Evolutionary conservation across 2,113 vertebrate genomes (phyloP), one percentile per base, ranked within the genome.

Genomic region (Zosterops borbonicus): DNA sequence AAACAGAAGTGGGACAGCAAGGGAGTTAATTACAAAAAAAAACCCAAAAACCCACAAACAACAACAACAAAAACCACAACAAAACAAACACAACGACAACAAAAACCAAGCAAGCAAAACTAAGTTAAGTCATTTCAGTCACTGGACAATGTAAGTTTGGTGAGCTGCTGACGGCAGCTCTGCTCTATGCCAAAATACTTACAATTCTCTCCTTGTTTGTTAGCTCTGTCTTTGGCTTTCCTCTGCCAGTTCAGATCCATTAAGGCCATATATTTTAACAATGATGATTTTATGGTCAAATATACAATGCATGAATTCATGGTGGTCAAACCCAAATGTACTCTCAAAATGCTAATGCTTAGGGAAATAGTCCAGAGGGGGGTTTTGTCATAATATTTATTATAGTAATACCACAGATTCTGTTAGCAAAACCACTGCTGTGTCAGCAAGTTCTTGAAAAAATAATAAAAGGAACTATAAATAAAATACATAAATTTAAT

Each of bases 401-500:
- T 96, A 64, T 47, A 70, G 79, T 46, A 96, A 94, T 96, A 90
- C 76, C 84, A 80, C 82, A 95, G 60, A 96, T 88, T 83, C 73
- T 97, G 63, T 79, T 89, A 96, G 80, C 37, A 90, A 95, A 83
- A 89, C 63, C 58, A 35, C 79, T 50, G 62, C 88, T 74, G 41
- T 64, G 79, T 95, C 92, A 95, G 87, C 95, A 90, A 58, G 69
- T 95, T 92, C 65, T 92, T 86, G 69, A 90, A 96, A 96, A 95
- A 96, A 93, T 58, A 93, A 93, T 92, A 92, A 89, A 95, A 94
- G 28, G 15, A 64, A 58, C 68, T 84, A 94, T 73, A 96, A 94
- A 97, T 96, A 95, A 97, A 96, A 95, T 82, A 35, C 82, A 97
- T 82, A 95, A 31, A 79, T 92, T 96, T 96, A 94, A 96, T 97